Conservation (phyloP, 2,113 vertebrate species). For the Larimichthys crocea region DNA sequence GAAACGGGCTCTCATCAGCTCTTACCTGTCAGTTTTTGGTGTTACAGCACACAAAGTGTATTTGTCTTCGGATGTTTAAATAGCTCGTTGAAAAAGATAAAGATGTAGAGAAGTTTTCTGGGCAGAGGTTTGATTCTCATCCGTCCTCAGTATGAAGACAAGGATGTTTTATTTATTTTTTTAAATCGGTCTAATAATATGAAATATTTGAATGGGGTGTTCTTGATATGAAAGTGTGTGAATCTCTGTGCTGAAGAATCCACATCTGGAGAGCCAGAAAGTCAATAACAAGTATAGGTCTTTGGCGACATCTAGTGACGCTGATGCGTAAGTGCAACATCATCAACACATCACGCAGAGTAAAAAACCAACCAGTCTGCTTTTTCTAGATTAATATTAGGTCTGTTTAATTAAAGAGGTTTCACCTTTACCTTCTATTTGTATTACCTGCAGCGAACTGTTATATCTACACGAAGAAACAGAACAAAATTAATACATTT, state of each 20-base stretch:
- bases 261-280: conserved; percentile 8
- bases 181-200: background rate
- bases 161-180: too few species aligned
- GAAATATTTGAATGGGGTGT: background rate
- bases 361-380: background rate
- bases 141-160: background rate
- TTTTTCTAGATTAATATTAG: background rate
- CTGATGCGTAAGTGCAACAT: background rate
- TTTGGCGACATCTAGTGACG: conserved; percentile 66
- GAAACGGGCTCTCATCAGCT: background rate
- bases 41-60: background rate
- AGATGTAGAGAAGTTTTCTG: background rate
- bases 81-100: too few species aligned
- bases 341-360: background rate
- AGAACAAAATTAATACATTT: too few species aligned
- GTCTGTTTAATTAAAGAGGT: background rate
- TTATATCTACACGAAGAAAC: too few species aligned
- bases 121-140: background rate
- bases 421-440: background rate
- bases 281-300: background rate
- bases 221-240: background rate
- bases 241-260: background rate
- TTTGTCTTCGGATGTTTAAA: background rate
- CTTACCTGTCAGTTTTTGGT: too few species aligned
- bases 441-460: background rate